These are phyloP conservation scores for Machimus rusticus DNA, from an alignment of 2,888 invertebrate genomes.

Conservation along the genomic window DNA sequence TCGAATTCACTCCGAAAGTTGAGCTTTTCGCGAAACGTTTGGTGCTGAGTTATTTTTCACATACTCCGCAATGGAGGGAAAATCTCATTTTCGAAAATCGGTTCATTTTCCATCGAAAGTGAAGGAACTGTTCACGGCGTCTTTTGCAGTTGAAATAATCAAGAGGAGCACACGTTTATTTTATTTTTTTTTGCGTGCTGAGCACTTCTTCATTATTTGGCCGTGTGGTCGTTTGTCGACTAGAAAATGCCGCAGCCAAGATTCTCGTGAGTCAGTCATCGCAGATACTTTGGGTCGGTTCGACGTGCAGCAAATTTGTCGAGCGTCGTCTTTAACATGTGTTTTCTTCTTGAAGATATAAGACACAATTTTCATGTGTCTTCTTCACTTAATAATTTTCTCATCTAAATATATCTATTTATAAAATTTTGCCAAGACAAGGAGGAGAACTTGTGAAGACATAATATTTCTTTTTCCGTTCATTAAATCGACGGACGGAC, in stretches of 20 bases:
- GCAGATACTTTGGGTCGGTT: not conserved
- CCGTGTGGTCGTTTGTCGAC: not conserved
- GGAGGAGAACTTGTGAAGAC: not conserved
- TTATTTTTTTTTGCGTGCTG: not conserved
- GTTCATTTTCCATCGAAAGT: not conserved
- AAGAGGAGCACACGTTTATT: not conserved
- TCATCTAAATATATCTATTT: not conserved
- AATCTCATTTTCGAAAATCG: not conserved
- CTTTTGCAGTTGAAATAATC: not conserved
- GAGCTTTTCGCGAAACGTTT: not conserved
- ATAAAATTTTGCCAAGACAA: not conserved
- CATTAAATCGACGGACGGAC: not conserved
- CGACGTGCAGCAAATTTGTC: not conserved
- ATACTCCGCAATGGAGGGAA: not conserved
- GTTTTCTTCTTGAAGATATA: not conserved
- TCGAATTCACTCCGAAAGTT: not conserved
- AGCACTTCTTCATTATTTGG: not conserved
- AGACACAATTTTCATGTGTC: not conserved
- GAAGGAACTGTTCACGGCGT: not conserved
- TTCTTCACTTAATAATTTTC: not conserved
- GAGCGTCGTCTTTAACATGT: not conserved
- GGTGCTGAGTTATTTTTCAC: not conserved
- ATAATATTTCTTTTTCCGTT: not conserved
- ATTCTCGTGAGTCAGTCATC: not conserved
- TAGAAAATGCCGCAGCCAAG: not conserved